Base-by-base conservation (phyloP, 2,888 invertebrate genomes). In the Sarcophaga variegata region DNA sequence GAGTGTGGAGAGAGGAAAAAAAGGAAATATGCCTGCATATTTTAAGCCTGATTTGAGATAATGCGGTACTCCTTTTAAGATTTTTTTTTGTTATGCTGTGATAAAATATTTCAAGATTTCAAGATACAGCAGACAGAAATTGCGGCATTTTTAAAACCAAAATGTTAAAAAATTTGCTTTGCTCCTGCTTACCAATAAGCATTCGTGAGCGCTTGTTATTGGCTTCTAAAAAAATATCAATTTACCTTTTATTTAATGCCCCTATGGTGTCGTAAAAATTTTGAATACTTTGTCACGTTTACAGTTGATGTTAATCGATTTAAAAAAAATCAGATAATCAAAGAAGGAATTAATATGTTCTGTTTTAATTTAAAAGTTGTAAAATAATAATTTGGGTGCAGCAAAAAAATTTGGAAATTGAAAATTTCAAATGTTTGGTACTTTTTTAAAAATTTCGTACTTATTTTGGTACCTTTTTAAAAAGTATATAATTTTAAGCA, bases 51-150 rank as follows among this genome's bases (percentile, higher is more conserved):
- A 80, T 77, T 83, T 86, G 83, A 86, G 77, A 83, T 83, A 81
- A 81, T 70, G 81, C 72, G 67, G 62, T 78, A 72, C 67, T 72
- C 47, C 59, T 14, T 25, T 22, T 76, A 22, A 59, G 20, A 62
- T 62, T 62, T 62, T 62, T 59, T n/a, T 60, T 60, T 22, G 49
- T 69, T 63, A n/a, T 37, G 59, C 14, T 66, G 25, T n/a, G 84
- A 81, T 81, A 81, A 79, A 76, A 84, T 84, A 87, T 87, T 78
- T 83, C 3, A 71, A 84, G 87, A 87, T 87, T 78, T 83, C 3
- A 4, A 77, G 87, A 87, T 87, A 87, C 27, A 76, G 81, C 87
- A 87, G 84, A 67, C 76, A 79, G 25, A 27, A 60, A 20, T 37
- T 64, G 66, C 62, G 20, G 49, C 22, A 47, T 69, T 74, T 84